Conservation (phyloP, 2,888 invertebrate genomes). For the Drosophila multiciliata region DNA sequence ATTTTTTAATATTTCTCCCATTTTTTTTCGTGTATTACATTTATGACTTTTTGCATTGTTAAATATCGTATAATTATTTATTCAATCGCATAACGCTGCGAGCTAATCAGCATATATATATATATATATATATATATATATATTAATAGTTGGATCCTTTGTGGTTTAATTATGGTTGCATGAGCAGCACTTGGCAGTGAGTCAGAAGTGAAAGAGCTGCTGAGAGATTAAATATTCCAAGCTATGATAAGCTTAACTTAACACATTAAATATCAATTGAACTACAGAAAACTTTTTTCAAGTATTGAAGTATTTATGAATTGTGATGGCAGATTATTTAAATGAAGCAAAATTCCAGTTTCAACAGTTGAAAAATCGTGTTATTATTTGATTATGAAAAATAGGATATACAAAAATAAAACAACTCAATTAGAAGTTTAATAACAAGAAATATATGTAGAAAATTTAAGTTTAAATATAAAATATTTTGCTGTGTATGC, state of each 20-base stretch:
- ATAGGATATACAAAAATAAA: background rate
- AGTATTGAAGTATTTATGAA: slow-evolving; percentile 2
- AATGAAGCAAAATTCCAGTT: too few species aligned
- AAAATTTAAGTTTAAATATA: background rate
- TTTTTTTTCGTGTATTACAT: slow-evolving; percentile 38
- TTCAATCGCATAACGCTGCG: slow-evolving; percentile 45
- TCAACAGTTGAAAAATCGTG: background rate
- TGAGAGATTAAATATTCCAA: slow-evolving; percentile 11
- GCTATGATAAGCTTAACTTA: background rate
- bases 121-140: slow-evolving; percentile 13
- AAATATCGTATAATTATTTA: slow-evolving; percentile 69
- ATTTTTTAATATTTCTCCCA: slow-evolving; percentile 26
- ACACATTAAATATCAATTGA: slow-evolving; percentile 1
- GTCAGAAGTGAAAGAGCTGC: background rate
- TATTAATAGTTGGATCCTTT: slow-evolving; percentile 44
- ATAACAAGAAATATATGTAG: background rate
- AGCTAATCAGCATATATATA: slow-evolving; percentile 10
- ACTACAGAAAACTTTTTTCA: background rate
- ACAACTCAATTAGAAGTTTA: background rate
- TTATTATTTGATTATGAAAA: background rate
- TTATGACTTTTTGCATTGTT: slow-evolving; percentile 58
- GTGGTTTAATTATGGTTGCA: slow-evolving; percentile 29
- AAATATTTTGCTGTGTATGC: background rate
- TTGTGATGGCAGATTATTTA: background rate
- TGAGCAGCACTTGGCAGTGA: slow-evolving; percentile 10